Base-by-base conservation (phyloP, 37 sponge, comb jelly and placozoan genomes). In the Haliclona indistincta region DNA sequence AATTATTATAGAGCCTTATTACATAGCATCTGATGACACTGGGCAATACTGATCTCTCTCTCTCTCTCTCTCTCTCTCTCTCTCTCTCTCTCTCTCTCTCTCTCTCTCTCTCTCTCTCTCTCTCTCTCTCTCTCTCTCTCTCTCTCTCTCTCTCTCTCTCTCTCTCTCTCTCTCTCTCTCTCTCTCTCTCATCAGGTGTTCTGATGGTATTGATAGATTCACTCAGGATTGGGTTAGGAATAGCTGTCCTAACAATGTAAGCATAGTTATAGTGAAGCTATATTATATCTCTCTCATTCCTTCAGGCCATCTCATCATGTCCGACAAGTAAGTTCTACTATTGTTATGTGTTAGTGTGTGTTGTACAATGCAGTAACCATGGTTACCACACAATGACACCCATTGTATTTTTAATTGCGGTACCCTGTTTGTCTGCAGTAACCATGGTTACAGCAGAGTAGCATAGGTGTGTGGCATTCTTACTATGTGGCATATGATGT, bases 121-220 rank as follows among this genome's bases (percentile, higher is more conserved):
- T 10, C 3, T 11, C 49, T 34, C 6, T 51, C 56, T 52, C 47
- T 4, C 35, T 35, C 40, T 49, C 13, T 22, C 43, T 71, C 8
- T 65, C 5, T 22, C 29, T 35, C 10, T 38, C 28, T 10, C 43
- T 1, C 35, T 23, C 15, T 25, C 69, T 68, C 17, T 60, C 8
- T 7, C 15, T 22, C 15, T 26, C 17, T 60, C 15, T 7, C 8
- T 34, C 2, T 34, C 29, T 20, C 17, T 42, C 25, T 3, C 22
- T 43, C 6, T 42, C 8, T 23, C 22, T 38, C 5, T 19, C 8
- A 53, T 61, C 37, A 92, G 93, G 45, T 92, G 93, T 43, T 92
- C 93, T 47, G 93, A 92, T 75, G 93, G 93, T 20, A 8, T 92
- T 25, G 93, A 92, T 58, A 30, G 93, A 41, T 72, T 78, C 60